A percentile compares a stretch with the other conserved stretches of the same genome.
Evolutionary conservation across 2,113 vertebrate genomes (phyloP).

Genomic region (Malurus cyaneus): DNA sequence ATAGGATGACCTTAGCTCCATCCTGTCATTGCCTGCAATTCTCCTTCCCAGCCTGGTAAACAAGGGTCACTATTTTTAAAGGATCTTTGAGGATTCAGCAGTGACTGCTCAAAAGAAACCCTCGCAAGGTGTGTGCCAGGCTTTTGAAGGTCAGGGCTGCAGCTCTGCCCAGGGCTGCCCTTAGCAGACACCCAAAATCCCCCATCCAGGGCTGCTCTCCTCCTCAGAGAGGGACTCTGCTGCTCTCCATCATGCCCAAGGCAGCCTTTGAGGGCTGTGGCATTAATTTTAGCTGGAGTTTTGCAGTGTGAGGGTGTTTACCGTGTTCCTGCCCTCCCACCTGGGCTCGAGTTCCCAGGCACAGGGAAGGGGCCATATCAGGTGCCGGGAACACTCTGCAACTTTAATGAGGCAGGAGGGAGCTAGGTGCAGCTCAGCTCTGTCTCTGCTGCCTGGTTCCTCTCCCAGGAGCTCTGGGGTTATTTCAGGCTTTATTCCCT

Average conservation of each 20-base stretch:
- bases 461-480: background rate
- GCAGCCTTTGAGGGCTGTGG: background rate
- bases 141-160: background rate
- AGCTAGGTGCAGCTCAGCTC: background rate
- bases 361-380: background rate
- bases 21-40: background rate
- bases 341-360: conserved; percentile 1
- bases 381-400: conserved; percentile 56
- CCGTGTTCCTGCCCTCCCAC: background rate
- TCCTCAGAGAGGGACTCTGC: background rate
- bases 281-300: background rate
- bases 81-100: conserved; percentile 6
- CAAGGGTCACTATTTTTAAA: background rate
- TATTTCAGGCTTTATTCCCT: background rate
- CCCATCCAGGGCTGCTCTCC: background rate
- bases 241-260: background rate
- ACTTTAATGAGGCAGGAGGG: conserved; percentile 68
- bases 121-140: background rate
- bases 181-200: background rate
- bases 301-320: background rate
- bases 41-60: background rate
- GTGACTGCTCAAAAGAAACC: background rate
- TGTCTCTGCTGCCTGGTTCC: background rate
- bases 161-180: background rate
- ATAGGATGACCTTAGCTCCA: background rate